Conservation (phyloP, 2,888 invertebrate species). For the Helleia helle region DNA sequence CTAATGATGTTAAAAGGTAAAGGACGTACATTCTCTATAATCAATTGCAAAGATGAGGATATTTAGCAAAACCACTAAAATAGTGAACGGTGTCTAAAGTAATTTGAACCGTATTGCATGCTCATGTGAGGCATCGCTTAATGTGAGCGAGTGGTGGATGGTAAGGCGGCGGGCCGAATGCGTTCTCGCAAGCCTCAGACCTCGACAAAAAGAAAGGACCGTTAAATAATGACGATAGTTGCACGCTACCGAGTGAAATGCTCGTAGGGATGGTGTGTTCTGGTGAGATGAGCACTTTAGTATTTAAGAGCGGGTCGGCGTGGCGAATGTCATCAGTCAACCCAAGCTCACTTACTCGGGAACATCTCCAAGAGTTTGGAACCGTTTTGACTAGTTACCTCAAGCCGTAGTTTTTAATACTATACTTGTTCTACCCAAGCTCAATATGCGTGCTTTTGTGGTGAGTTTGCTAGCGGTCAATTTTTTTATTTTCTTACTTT, state of each 20-base stretch:
- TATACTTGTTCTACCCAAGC: slow-evolving; percentile 35
- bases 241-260: slow-evolving; percentile 67
- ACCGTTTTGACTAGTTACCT: slow-evolving; percentile 37
- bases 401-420: slow-evolving; percentile 30
- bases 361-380: slow-evolving; percentile 50
- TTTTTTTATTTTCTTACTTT: slow-evolving; percentile 22
- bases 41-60: slow-evolving; percentile 13
- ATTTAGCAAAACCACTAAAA: slow-evolving; percentile 13
- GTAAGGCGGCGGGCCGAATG: slow-evolving; percentile 61
- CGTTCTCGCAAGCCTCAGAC: slow-evolving; percentile 35
- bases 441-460: slow-evolving; percentile 67
- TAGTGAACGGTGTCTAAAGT: slow-evolving; percentile 20
- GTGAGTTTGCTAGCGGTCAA: slow-evolving; percentile 50
- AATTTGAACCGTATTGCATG: slow-evolving; percentile 31
- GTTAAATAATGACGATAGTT: slow-evolving; percentile 70
- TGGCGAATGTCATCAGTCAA: slow-evolving; percentile 71
- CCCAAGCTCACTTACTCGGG: slow-evolving; percentile 53
- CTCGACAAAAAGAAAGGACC: slow-evolving; percentile 69
- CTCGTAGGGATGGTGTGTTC: slow-evolving; percentile 68
- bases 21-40: slow-evolving; percentile 20
- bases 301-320: slow-evolving; percentile 69
- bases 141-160: slow-evolving; percentile 39
- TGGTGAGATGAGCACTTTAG: slow-evolving; percentile 66
- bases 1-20: slow-evolving; percentile 20
- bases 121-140: slow-evolving; percentile 20